Evolutionary conservation across 2,113 vertebrate species (phyloP).

Genomic region (Regulus satrapa): DNA sequence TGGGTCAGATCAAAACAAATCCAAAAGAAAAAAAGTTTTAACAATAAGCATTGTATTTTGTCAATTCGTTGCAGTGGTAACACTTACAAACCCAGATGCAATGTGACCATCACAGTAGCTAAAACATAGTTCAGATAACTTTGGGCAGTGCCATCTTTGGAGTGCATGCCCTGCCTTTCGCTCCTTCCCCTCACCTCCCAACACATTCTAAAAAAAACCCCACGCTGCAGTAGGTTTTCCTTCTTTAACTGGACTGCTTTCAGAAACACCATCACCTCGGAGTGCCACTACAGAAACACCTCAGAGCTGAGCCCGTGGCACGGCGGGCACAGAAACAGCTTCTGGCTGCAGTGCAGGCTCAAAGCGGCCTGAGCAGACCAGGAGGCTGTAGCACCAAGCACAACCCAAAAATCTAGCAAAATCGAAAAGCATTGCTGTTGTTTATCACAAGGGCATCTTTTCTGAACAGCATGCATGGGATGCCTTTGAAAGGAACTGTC

Average conservation of each 20-base stretch:
- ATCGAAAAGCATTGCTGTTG: not conserved
- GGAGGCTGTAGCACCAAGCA: not conserved
- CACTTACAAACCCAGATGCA: not conserved
- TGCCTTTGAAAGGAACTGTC: not conserved
- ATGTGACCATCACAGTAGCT: rapidly evolving
- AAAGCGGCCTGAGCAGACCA: not conserved
- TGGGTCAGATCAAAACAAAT: not conserved
- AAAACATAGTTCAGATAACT: not conserved
- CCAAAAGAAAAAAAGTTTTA: rapidly evolving
- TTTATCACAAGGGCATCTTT: not conserved
- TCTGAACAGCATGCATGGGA: not conserved
- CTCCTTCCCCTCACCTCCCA: not conserved
- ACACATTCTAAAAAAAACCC: not conserved
- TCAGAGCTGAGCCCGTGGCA: not conserved
- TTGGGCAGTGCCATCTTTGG: not conserved
- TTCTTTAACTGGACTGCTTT: not conserved
- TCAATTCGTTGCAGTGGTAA: not conserved
- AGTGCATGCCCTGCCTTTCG: not conserved
- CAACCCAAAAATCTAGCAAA: not conserved
- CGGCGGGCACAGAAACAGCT: not conserved
- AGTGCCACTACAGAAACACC: not conserved
- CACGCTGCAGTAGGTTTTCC: not conserved
- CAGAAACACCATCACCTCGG: not conserved
- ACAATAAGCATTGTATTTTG: not conserved
- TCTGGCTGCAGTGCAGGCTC: not conserved